Percentiles rank a stretch among this genome's conserved stretches.
phyloP scores from a whole-genome alignment of 2,113 vertebrate species.

The Oryctolagus cuniculus region DNA sequence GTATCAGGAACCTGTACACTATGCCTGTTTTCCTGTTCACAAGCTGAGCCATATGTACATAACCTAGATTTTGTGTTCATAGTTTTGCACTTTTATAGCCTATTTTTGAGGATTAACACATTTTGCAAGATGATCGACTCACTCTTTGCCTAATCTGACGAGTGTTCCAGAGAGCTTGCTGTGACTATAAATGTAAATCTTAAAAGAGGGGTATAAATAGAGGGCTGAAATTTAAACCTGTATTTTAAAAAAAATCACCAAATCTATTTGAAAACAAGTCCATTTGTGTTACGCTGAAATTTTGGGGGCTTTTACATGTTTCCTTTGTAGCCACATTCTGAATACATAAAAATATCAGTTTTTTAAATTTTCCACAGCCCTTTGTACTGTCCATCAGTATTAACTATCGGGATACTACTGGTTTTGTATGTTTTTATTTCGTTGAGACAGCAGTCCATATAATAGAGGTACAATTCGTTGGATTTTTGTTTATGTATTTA shows the following conservation, averaged over 20 bases:
- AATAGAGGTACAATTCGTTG: slow-evolving; percentile 89
- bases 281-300: slow-evolving; percentile 83
- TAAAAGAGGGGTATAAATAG: slow-evolving; percentile 36
- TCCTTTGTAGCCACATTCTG: slow-evolving; percentile 66
- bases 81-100: slow-evolving; percentile 92
- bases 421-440: slow-evolving; percentile 84
- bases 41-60: slow-evolving; percentile 93
- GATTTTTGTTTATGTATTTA: slow-evolving; percentile 90
- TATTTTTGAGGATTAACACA: slow-evolving; percentile 91
- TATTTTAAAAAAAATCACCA: slow-evolving; percentile 80
- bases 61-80: slow-evolving; percentile 88
- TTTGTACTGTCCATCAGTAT: slow-evolving; percentile 89
- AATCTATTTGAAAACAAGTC: slow-evolving; percentile 81
- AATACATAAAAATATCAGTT: slow-evolving; percentile 68
- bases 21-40: slow-evolving; percentile 87
- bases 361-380: slow-evolving; percentile 70
- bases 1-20: slow-evolving; percentile 87
- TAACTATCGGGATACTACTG: slow-evolving; percentile 92
- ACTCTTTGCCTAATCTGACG: slow-evolving; percentile 83
- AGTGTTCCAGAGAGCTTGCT: slow-evolving; percentile 81
- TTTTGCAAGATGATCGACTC: slow-evolving; percentile 88
- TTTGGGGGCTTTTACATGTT: slow-evolving; percentile 65
- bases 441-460: slow-evolving; percentile 87
- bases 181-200: slow-evolving; percentile 69
- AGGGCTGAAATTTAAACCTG: slow-evolving; percentile 80